These are phyloP conservation scores for Lophius piscatorius DNA, from an alignment of 2,113 vertebrate species.

Conservation along the genomic window DNA sequence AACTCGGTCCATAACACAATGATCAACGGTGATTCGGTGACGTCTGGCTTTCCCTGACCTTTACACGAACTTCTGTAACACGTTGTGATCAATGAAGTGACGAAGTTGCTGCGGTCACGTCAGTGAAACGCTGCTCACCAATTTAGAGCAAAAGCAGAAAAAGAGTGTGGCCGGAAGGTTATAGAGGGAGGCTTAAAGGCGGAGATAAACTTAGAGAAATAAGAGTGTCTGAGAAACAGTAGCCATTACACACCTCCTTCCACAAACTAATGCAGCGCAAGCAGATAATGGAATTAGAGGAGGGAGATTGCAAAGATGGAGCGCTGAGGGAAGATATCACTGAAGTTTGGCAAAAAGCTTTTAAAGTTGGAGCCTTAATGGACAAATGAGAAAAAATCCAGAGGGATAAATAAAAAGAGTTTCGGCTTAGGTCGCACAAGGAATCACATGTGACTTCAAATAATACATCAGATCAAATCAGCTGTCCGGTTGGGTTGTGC, in stretches of 20 bases:
- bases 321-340: constrained; percentile 10
- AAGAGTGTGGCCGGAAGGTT: background rate
- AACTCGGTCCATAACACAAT: background rate
- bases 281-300: constrained; percentile 11
- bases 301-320: constrained; percentile 16
- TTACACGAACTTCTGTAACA: constrained; percentile 14
- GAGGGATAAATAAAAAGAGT: background rate
- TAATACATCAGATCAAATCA: too few relatives aligned
- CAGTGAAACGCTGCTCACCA: constrained; percentile 13
- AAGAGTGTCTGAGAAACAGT: constrained; percentile 41
- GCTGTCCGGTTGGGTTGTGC: too few relatives aligned
- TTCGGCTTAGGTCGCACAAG: background rate
- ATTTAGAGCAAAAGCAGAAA: constrained; percentile 1
- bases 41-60: constrained; percentile 16
- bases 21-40: constrained; percentile 5
- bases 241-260: constrained; percentile 26
- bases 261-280: constrained; percentile 35
- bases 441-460: background rate
- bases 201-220: constrained; percentile 50
- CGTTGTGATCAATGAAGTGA: constrained; percentile 9
- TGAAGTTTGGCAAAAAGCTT: constrained; percentile 15
- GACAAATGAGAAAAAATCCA: too few relatives aligned
- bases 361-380: constrained; percentile 4
- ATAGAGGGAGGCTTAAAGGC: constrained; percentile 17
- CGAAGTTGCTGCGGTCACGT: constrained; percentile 10